Percentiles rank a stretch among this genome's conserved stretches.
Conservation (phyloP, 92 coral and sea anemone species). For the Bergia sp. region DNA sequence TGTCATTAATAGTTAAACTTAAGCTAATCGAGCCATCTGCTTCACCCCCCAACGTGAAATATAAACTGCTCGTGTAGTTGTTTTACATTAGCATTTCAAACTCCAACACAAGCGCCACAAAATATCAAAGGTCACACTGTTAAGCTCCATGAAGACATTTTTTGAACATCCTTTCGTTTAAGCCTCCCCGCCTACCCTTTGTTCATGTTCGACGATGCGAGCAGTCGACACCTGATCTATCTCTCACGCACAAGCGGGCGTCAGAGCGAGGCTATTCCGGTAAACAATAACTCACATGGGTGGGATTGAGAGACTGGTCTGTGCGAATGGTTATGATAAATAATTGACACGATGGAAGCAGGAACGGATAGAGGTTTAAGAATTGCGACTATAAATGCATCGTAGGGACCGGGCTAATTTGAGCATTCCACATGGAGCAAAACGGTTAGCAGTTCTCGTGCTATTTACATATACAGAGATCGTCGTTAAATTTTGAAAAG, state of each 20-base stretch:
- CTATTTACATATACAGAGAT: constrained; percentile 21
- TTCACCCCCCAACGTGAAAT: not conserved
- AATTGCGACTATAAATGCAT: constrained; percentile 64
- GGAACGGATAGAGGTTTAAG: constrained; percentile 35
- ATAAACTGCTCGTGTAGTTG: not conserved
- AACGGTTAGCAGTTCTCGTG: constrained; percentile 71
- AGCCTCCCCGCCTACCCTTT: constrained; percentile 11
- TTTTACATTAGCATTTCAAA: not conserved
- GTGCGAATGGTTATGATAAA: constrained; percentile 70
- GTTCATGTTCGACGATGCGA: not conserved
- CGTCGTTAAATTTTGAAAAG: constrained; percentile 37
- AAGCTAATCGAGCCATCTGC: not conserved
- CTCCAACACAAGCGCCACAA: not conserved
- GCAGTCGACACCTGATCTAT: not conserved
- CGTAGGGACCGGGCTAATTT: constrained; percentile 69
- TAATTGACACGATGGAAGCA: constrained; percentile 81
- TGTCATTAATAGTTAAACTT: not conserved
- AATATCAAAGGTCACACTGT: not conserved
- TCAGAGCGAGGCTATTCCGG: constrained; percentile 43
- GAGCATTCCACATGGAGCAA: constrained; percentile 72
- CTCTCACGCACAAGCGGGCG: constrained; percentile 36
- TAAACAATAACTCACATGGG: constrained; percentile 65
- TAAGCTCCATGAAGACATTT: not conserved
- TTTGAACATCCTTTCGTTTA: not conserved
- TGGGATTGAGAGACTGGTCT: constrained; percentile 24